These are phyloP conservation scores for Malurus melanocephalus DNA, from an alignment of 2,113 vertebrate species.

Conservation along the genomic window DNA sequence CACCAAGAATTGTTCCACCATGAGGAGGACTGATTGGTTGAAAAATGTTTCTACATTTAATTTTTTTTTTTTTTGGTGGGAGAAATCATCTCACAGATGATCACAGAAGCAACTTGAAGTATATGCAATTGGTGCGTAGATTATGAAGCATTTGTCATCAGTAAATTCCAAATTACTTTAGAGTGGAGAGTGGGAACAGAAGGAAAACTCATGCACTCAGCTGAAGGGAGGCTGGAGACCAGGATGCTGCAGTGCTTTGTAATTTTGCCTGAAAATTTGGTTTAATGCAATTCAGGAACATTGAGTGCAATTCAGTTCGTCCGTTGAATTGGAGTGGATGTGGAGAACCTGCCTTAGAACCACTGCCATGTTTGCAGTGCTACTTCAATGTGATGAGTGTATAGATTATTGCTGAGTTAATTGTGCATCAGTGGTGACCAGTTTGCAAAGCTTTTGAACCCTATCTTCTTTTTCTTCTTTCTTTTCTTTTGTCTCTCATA, in stretches of 20 bases:
- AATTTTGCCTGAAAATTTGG: background rate
- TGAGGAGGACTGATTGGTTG: background rate
- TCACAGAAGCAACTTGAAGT: background rate
- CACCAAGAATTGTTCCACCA: background rate
- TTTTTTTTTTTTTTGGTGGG: background rate
- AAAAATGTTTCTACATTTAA: conserved; percentile 3
- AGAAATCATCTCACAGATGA: background rate
- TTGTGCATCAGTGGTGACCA: background rate
- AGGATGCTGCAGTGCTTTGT: background rate
- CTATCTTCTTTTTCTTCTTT: background rate
- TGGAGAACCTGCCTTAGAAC: background rate
- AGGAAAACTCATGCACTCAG: background rate
- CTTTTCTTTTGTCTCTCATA: background rate
- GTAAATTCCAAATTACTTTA: background rate
- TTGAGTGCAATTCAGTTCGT: background rate
- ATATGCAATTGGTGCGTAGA: background rate
- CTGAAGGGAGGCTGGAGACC: background rate
- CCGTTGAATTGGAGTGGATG: background rate
- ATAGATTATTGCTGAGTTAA: background rate
- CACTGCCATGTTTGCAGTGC: background rate
- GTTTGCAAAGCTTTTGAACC: background rate
- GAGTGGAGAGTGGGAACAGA: background rate
- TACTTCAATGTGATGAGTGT: background rate
- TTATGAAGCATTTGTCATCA: background rate
- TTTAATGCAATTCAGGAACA: background rate